Base-by-base conservation (phyloP, 2,888 invertebrate genomes). In the Tipula helvola region DNA sequence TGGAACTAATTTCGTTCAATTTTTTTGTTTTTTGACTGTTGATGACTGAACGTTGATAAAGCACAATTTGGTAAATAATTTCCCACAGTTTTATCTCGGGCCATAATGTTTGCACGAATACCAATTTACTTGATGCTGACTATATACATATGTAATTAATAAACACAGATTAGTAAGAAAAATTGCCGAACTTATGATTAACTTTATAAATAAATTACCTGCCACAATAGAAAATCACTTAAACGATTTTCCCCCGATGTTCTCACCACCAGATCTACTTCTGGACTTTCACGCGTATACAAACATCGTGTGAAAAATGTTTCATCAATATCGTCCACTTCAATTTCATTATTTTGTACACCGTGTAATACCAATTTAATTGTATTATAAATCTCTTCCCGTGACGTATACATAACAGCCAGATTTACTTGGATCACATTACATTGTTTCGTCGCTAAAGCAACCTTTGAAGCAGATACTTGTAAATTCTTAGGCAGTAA, bases 51-150 rank as follows among this genome's bases (percentile, higher is more conserved):
- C 91, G 90, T 92, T 99, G 99, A 91, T 96, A 99, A 89, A 96
- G 94, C 89, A 99, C 94, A 87, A 99, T 94, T 36, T 96, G 97
- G 18, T 93, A 94, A 88, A 98, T 92, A 86, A 99, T 93, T 91
- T 98, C 96, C 97, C 98, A 99, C 87, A 98, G 94, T 84, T 94
- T 95, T 90, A 99, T 98, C 90, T 98, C 98, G 1, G 99, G 99
- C 99, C 99, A 99, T 44, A 99, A 92, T 0, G 97, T 96, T 88
- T 96, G 94, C 0, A 96, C 95, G 91, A 99, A 99, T 90, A 96
- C 96, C 57, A 99, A 91, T 85, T 96, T 95, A 5, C 97, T 95
- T 89, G 95, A 94, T 52, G 95, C 93, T 87, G 95, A 93, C 96
- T 97, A 91, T 44, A 5, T 44, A 87, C 8, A 5, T 44, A 87